Evolutionary conservation across 2,113 vertebrate genomes (phyloP), one percentile per base, ranked within the genome.

Genomic region (Cyphomyrus plagiostoma): DNA sequence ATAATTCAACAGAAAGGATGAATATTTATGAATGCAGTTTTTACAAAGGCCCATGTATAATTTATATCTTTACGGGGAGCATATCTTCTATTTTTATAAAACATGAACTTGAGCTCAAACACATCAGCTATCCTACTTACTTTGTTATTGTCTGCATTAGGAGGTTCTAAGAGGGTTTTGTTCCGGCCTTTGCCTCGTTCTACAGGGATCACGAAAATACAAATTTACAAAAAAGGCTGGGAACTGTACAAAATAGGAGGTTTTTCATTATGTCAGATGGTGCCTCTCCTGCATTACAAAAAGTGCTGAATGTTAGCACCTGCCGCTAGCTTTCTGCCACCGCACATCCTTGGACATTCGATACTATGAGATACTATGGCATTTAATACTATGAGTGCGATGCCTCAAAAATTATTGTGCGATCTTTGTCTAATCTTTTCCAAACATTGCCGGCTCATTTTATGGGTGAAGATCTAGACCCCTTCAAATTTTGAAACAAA

Each of bases 1-100:
- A 46, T 85, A 62, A 58, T n/a, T 88, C 87, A 42, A 88, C 35
- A n/a, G 21, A 87, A 23, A 66, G 58, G 87, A 88, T 23, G 42
- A 35, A 88, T 62, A 66, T 62, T 62, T 23, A 88, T 88, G 56
- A 66, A 66, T 62, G 35, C 56, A n/a, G 39, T 39, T 88, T 86
- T 58, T 42, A 19, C 56, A 42, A 2, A 19, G 8, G 53, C 53
- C 87, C 19, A 62, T 66, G 7, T 35, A 88, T 88, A 58, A 88
- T 88, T 66, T 88, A 58, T 42, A 87, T 58, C 26, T 39, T 56
- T 9, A 11, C 45, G 19, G 19, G 8, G 23, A 35, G 8, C 30
- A 35, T 7, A 9, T 53, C 56, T 26, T 23, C 13, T 15, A 80
- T 80, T 80, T 74, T 80, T 42, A 80, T 80, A 80, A 80, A 80